phyloP scores from a whole-genome alignment of 2,797 vertebrate species.

The Artibeus jamaicensis region DNA sequence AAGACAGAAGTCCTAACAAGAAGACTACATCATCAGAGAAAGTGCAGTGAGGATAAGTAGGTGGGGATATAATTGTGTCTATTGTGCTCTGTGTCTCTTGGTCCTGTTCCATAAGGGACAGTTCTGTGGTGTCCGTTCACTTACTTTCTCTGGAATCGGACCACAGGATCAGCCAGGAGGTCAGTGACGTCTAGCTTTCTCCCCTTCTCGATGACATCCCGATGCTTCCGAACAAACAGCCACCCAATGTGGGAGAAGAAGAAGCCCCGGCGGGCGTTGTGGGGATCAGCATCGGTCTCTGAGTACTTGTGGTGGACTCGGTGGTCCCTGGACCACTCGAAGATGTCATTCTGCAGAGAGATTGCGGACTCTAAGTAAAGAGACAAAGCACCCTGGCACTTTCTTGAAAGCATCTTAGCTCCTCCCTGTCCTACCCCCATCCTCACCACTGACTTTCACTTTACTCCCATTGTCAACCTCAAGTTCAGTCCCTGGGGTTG shows the following conservation, averaged over 20 bases:
- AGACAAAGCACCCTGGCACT: accelerated
- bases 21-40: not conserved
- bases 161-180: slow-evolving; percentile 86
- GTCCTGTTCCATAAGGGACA: not conserved
- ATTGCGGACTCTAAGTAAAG: accelerated
- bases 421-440: not conserved
- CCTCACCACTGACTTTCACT: not conserved
- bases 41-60: not conserved
- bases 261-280: slow-evolving; percentile 85
- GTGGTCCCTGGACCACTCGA: slow-evolving; percentile 87
- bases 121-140: slow-evolving; percentile 33
- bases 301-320: slow-evolving; percentile 89
- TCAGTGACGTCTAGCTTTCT: slow-evolving; percentile 85
- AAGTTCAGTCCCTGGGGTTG: not conserved
- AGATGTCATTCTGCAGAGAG: slow-evolving; percentile 86
- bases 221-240: slow-evolving; percentile 87
- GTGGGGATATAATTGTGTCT: no score
- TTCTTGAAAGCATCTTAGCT: not conserved
- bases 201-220: slow-evolving; percentile 86
- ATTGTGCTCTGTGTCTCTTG: not conserved
- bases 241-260: slow-evolving; percentile 88
- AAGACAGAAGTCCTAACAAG: not conserved
- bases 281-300: slow-evolving; percentile 85
- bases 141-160: slow-evolving; percentile 88
- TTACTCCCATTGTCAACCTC: not conserved